A percentile compares a stretch with the other conserved stretches of the same genome.
These are phyloP conservation scores for Alcedo quadribrachys DNA, from an alignment of 2,797 vertebrate genomes.

Conservation along the genomic window DNA sequence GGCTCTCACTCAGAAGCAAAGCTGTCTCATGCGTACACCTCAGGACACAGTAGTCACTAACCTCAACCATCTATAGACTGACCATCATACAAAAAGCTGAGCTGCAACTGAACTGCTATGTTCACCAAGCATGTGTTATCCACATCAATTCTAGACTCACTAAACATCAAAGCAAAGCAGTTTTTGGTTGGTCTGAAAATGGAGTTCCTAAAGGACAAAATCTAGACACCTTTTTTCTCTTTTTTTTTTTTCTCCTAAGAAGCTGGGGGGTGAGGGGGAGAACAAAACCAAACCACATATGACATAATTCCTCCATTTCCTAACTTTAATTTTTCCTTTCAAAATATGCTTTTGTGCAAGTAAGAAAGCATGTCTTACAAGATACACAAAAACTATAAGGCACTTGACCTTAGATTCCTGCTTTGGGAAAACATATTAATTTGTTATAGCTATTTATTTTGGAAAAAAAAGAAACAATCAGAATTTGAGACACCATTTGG, in stretches of 20 bases:
- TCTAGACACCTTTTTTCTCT: neutral
- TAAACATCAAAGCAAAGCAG: neutral
- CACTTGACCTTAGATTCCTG: neutral
- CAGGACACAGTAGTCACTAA: neutral
- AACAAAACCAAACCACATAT: neutral
- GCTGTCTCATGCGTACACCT: accelerated
- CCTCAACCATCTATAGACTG: neutral
- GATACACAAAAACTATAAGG: neutral
- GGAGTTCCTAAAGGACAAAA: neutral
- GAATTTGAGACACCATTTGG: neutral
- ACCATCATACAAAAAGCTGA: neutral
- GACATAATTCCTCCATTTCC: neutral
- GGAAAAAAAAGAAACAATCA: neutral
- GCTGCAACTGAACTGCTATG: neutral
- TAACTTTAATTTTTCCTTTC: neutral
- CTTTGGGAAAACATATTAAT: neutral
- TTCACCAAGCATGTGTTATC: neutral
- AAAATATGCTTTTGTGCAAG: neutral
- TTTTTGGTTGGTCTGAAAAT: neutral
- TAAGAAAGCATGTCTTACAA: neutral
- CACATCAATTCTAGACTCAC: neutral
- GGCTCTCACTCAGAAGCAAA: neutral
- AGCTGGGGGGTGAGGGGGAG: too few species aligned
- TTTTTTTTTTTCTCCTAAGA: too few species aligned
- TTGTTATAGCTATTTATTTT: neutral